Conservation (phyloP, 2,888 invertebrate species). For the Meghimatium bilineatum region DNA sequence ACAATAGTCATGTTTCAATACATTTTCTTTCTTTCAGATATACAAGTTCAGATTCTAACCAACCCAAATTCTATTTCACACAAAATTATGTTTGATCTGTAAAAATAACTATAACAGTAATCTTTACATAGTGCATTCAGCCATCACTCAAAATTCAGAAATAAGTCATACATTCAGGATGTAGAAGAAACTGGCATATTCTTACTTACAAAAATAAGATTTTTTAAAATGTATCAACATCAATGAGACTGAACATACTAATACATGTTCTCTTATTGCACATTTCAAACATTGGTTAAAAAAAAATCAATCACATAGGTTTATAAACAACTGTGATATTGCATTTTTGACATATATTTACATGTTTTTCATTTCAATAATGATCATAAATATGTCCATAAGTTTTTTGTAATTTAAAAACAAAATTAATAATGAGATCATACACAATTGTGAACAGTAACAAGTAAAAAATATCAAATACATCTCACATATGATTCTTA, state of each 20-base stretch:
- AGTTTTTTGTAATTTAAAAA: background rate
- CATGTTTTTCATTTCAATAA: background rate
- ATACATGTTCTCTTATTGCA: constrained; percentile 27
- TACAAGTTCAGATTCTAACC: background rate
- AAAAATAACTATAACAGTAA: background rate
- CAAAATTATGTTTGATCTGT: background rate
- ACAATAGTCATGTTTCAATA: background rate
- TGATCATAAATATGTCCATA: too few relatives aligned
- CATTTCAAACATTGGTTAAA: background rate
- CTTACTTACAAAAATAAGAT: background rate
- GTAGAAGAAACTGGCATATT: too few relatives aligned
- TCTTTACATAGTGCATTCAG: background rate
- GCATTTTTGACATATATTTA: background rate
- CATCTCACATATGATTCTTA: too few relatives aligned
- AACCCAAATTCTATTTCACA: background rate
- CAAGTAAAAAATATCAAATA: background rate
- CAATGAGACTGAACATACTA: background rate
- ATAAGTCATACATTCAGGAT: background rate
- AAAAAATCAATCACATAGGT: background rate
- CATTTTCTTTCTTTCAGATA: background rate
- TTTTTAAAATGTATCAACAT: background rate
- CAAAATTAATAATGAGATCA: constrained; percentile 9
- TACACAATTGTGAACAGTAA: background rate
- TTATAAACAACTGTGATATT: background rate
- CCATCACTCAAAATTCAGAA: too few relatives aligned